Evolutionary conservation across 2,888 invertebrate species (phyloP).

Genomic region (Drosophila cognata): DNA sequence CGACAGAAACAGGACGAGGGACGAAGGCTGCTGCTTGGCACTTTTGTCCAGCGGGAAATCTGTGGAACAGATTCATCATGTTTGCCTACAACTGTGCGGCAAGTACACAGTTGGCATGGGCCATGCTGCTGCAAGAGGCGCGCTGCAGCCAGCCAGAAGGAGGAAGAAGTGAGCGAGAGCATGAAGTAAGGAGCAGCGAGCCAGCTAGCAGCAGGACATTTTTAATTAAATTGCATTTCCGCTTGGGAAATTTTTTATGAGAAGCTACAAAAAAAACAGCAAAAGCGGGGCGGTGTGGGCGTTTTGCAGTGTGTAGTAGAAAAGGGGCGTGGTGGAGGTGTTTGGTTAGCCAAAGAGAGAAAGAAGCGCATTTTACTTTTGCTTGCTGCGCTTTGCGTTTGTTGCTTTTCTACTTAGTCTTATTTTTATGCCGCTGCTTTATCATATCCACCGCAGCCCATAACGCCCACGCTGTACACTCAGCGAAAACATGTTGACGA

Average conservation of each 20-base stretch:
- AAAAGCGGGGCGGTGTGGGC: background rate
- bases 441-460: constrained; percentile 60
- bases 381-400: constrained; percentile 47
- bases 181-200: constrained; percentile 27
- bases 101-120: constrained; percentile 49
- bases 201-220: constrained; percentile 79
- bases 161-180: constrained; percentile 4
- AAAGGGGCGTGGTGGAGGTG: background rate
- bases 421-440: constrained; percentile 76
- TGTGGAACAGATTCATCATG: constrained; percentile 77
- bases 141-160: constrained; percentile 14
- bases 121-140: constrained; percentile 17
- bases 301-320: background rate
- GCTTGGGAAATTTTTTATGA: constrained; percentile 82
- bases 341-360: constrained; percentile 3
- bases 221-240: constrained; percentile 83
- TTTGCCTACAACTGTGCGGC: constrained; percentile 76
- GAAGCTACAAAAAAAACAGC: constrained; percentile 73
- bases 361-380: constrained; percentile 57
- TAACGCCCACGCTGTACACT: background rate
- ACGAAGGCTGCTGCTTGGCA: constrained; percentile 28
- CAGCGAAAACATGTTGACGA: background rate
- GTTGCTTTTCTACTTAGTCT: constrained; percentile 74
- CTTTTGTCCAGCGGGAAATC: constrained; percentile 78
- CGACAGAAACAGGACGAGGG: background rate